phyloP scores from a whole-genome alignment of 1,140 invertebrate species.

The Drosophila ogumai region DNA sequence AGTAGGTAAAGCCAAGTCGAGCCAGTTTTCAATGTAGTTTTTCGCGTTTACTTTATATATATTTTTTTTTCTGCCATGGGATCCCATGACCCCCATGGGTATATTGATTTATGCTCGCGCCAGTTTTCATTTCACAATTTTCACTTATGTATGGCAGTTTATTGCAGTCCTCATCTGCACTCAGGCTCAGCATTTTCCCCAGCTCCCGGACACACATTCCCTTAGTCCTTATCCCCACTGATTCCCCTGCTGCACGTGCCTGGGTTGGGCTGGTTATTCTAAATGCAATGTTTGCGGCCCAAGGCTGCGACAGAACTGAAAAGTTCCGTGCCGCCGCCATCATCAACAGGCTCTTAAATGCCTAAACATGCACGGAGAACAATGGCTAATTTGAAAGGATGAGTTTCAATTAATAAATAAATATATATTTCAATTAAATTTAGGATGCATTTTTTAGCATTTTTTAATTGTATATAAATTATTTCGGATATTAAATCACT shows the following conservation, averaged over 20 bases:
- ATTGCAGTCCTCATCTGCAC: constrained; percentile 58
- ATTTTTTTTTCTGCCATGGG: constrained; percentile 15
- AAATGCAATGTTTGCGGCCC: constrained; percentile 62
- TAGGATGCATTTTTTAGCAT: background rate
- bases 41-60: background rate
- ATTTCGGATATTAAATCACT: background rate
- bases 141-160: constrained; percentile 55
- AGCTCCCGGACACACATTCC: background rate
- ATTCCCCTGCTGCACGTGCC: background rate
- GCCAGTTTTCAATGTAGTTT: background rate
- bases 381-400: background rate
- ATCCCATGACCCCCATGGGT: constrained; percentile 26
- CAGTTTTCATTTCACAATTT: constrained; percentile 71
- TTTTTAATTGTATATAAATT: background rate
- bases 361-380: constrained; percentile 38
- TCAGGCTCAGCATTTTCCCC: constrained; percentile 22
- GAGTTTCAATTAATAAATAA: too few relatives aligned
- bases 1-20: constrained; percentile 21
- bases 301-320: constrained; percentile 53
- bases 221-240: background rate
- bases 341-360: constrained; percentile 70
- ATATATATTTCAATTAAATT: background rate
- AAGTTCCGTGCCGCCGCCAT: constrained; percentile 23
- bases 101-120: constrained; percentile 76
- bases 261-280: constrained; percentile 12